Evolutionary conservation across 2,888 invertebrate genomes (phyloP).

Genomic region (Erynnis tages): DNA sequence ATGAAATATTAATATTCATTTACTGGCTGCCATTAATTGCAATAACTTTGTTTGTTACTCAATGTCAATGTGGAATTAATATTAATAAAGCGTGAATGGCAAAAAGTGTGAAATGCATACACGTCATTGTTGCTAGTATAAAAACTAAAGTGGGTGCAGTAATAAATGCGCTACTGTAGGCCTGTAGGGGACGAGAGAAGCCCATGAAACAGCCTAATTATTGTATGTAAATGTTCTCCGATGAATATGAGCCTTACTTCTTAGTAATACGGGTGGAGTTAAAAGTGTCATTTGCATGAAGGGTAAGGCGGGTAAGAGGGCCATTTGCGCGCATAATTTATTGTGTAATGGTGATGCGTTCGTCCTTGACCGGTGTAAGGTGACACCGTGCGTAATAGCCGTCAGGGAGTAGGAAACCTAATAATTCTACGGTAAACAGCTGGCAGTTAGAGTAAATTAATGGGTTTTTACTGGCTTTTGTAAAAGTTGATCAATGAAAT

Average conservation of each 20-base stretch:
- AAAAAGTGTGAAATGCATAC: constrained; percentile 5
- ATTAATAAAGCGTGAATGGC: not conserved
- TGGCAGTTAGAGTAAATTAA: too few relatives aligned
- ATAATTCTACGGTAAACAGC: not conserved
- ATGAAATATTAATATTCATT: not conserved
- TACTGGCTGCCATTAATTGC: not conserved
- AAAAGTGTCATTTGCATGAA: constrained; percentile 3
- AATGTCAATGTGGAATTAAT: constrained; percentile 7
- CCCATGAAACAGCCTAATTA: constrained; percentile 9
- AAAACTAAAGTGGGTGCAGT: constrained; percentile 1
- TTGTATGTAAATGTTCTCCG: not conserved
- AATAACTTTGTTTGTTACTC: constrained; percentile 1
- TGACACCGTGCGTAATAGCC: not conserved
- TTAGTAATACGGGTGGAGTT: not conserved
- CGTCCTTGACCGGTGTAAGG: constrained; percentile 13
- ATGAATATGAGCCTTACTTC: not conserved
- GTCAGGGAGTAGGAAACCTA: not conserved
- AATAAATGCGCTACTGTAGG: constrained; percentile 6
- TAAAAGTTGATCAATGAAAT: too few relatives aligned
- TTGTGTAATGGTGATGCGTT: constrained; percentile 11
- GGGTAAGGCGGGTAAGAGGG: not conserved
- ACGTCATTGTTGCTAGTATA: not conserved
- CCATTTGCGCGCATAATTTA: constrained; percentile 15
- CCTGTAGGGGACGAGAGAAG: constrained; percentile 14
- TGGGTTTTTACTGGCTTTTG: too few relatives aligned